A percentile compares a stretch with the other conserved stretches of the same genome.
Conservation (phyloP, 2,113 vertebrate genomes). For the Corydoras maculifer region DNA sequence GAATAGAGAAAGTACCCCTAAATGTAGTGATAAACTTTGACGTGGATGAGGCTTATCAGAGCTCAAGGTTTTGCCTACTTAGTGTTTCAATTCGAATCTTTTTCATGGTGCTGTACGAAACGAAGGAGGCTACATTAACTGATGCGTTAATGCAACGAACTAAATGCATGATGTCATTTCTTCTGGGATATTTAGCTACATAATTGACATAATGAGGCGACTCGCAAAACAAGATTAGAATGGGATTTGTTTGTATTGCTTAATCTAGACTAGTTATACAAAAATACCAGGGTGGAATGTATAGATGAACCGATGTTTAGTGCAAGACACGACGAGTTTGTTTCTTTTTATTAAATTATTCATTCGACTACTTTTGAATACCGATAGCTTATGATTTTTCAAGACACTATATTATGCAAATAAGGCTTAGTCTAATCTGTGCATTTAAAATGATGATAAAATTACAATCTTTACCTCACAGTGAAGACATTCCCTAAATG, state of each 20-base stretch:
- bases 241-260: neutral
- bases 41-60: slow-evolving; percentile 62
- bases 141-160: neutral
- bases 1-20: slow-evolving; percentile 69
- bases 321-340: neutral
- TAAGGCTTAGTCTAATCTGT: no score
- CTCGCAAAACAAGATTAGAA: neutral
- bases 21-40: slow-evolving; percentile 49
- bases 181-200: no score
- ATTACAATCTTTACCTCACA: no score
- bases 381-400: no score
- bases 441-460: no score
- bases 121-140: slow-evolving; percentile 23
- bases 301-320: neutral
- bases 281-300: neutral
- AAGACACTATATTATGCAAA: no score
- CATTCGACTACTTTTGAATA: no score
- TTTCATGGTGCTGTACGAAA: slow-evolving; percentile 2
- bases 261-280: neutral
- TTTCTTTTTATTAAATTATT: no score
- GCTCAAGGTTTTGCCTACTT: slow-evolving; percentile 36
- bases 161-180: no score
- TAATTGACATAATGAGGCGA: no score
- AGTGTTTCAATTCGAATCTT: slow-evolving; percentile 40
- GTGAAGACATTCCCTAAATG: no score